Evolutionary conservation across 2,797 vertebrate genomes (phyloP).

Genomic region (Gouania willdenowi): DNA sequence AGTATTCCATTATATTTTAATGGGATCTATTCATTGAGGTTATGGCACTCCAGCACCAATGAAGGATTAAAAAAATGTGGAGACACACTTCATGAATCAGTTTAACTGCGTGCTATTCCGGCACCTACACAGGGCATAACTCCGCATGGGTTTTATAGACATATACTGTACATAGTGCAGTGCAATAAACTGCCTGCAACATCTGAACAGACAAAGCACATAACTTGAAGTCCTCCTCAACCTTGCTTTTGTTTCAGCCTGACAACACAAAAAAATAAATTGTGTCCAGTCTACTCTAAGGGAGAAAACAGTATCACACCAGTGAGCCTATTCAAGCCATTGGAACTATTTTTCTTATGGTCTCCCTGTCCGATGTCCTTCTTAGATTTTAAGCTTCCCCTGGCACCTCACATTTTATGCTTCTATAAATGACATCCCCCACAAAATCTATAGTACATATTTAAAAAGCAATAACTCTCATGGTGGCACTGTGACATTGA

Average conservation of each 20-base stretch:
- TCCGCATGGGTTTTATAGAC: conserved; percentile 53
- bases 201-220: conserved; percentile 31
- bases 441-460: conserved; percentile 82
- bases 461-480: conserved; percentile 81
- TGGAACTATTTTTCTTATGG: conserved; percentile 43
- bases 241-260: conserved; percentile 9
- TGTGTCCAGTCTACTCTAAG: conserved; percentile 26
- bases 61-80: conserved; percentile 54
- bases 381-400: conserved; percentile 74
- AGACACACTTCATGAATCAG: conserved; percentile 55
- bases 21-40: conserved; percentile 51
- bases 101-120: conserved; percentile 54
- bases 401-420: conserved; percentile 71
- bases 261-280: background rate
- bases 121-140: conserved; percentile 45
- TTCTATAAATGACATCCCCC: conserved; percentile 77
- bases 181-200: conserved; percentile 26
- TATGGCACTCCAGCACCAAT: conserved; percentile 45
- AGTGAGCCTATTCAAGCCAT: conserved; percentile 45
- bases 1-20: conserved; percentile 46
- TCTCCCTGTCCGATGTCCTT: conserved; percentile 45
- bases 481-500: conserved; percentile 71
- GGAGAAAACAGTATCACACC: conserved; percentile 48
- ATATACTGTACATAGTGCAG: conserved; percentile 41
- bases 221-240: conserved; percentile 10